phyloP scores from a whole-genome alignment of 2,113 vertebrate species.

The Hypomesus transpacificus region DNA sequence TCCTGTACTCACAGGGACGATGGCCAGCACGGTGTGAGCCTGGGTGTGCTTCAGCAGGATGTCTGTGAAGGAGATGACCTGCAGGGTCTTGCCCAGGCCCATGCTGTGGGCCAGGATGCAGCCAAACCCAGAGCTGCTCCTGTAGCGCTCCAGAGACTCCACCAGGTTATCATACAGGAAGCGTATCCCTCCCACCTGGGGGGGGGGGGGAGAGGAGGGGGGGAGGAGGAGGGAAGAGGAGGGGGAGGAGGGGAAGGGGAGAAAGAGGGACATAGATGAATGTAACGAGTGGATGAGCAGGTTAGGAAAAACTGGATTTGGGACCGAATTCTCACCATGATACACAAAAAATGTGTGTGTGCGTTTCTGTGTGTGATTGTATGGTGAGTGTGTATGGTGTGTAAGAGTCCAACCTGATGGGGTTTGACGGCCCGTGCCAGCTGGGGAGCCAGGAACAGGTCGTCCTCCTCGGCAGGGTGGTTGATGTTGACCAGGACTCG shows the following conservation, averaged over 20 bases:
- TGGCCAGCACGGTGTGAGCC: slow-evolving; percentile 93
- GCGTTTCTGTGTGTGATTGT: no score
- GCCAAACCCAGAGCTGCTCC: slow-evolving; percentile 94
- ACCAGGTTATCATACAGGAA: slow-evolving; percentile 98
- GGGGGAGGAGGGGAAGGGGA: no score
- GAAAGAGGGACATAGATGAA: no score
- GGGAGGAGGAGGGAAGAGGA: no score
- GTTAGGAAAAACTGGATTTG: no score
- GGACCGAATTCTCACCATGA: no score
- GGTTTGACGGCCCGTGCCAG: slow-evolving; percentile 94
- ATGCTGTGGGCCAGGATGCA: slow-evolving; percentile 98
- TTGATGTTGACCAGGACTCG: slow-evolving; percentile 94
- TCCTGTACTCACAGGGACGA: slow-evolving; percentile 87
- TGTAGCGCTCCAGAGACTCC: slow-evolving; percentile 93
- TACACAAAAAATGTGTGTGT: no score
- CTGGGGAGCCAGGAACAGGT: slow-evolving; percentile 91
- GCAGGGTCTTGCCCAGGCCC: slow-evolving; percentile 95
- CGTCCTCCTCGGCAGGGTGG: slow-evolving; percentile 92
- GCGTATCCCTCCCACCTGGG: slow-evolving; percentile 91
- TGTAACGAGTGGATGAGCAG: no score
- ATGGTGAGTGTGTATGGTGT: no score
- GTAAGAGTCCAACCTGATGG: slow-evolving; percentile 81
- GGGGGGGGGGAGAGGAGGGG: no score
- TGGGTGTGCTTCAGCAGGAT: slow-evolving; percentile 91
- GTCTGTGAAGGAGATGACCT: slow-evolving; percentile 97